Evolutionary conservation across 2,113 vertebrate genomes (phyloP), one percentile per base, ranked within the genome.

Genomic region (Plectropomus leopardus): DNA sequence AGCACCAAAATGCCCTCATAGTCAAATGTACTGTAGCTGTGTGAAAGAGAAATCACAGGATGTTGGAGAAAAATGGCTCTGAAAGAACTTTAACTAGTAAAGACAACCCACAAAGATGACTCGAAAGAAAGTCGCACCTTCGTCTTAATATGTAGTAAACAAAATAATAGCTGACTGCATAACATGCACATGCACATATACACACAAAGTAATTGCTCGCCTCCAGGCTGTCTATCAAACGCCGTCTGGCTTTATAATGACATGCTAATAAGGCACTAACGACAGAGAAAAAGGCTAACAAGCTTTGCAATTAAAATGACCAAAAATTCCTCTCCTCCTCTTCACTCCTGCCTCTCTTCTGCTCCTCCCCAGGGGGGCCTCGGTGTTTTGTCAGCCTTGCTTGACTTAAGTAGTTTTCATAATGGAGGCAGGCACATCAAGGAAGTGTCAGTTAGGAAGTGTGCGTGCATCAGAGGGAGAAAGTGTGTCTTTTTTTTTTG

Each of bases 291-390:
- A 58, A 44, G 32, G 50, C 34, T 82, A 73, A 82, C 85, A 67
- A 80, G 88, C 71, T 76, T 75, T 76, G 76, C 72, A 86, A 84
- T 90, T 90, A 87, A 88, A 86, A 77, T 84, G 42, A 72, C 74
- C 40, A 1, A 77, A 77, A 61, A 66, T 40, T 67, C 51, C 9
- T 48, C 59, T 76, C 68, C 80, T 65, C 48, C 78, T 51, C 67
- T 54, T 47, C 58, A 14, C 48, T 65, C 34, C 54, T 47, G 19
- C 68, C 14, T 19, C 72, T 65, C 32, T 9, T 13, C 55, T 4
- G 13, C 64, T 71, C 28, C 55, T 75, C 73, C 73, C 51, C 42
- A 11, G 17, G 72, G 26, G 60, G 51, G 47, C 5, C 26, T 4
- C 0, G 19, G 21, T 40, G 42, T 60, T 86, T 80, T 72, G 75